Base-by-base conservation (phyloP, 2,888 invertebrate genomes). In the Sipunculus nudus region DNA sequence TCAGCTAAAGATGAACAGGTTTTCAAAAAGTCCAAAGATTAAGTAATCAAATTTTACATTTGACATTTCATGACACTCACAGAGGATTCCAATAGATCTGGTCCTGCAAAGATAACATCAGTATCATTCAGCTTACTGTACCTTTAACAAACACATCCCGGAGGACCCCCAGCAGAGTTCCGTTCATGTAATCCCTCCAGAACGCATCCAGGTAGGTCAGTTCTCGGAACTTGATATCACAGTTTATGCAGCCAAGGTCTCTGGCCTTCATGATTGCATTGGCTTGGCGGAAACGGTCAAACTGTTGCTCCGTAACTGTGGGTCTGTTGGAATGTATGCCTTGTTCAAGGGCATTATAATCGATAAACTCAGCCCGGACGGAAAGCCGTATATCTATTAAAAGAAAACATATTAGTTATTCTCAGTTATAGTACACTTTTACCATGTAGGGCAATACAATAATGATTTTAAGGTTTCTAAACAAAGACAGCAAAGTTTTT, bases 141-240 rank as follows among this genome's bases (percentile, higher is more conserved):
- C 77, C 77, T 67, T 76, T 77, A 16, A 77, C 72, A 62, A 77
- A 77, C 13, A 77, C 77, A 41, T 77, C 79, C 68, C 79, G 78
- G 5, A 80, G 65, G 13, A 79, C 80, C 64, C 80, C 78, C 50
- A 78, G 64, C 35, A 81, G 66, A 10, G 79, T 74, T 8, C 81
- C 81, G 62, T 79, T 81, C 29, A 79, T 70, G 65, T 81, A 81
- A 67, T 81, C 81, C 56, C 80, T 72, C 81, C 81, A 81, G 60
- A 81, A 80, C n/a, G 80, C 80, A 68, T 81, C 81, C 38, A 81
- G 67, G 66, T 79, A 78, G 3, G 79, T 78, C 53, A 81, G 68
- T 62, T 81, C 81, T 23, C 78, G 76, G 64, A 81, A 81, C 56
- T 76, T 79, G 28, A 81, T 78, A 71, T 81, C 80, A 75, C 81